A percentile compares a stretch with the other conserved stretches of the same genome.
Evolutionary conservation across 2,797 vertebrate species (phyloP).

Genomic region (Phoebastria nigripes): DNA sequence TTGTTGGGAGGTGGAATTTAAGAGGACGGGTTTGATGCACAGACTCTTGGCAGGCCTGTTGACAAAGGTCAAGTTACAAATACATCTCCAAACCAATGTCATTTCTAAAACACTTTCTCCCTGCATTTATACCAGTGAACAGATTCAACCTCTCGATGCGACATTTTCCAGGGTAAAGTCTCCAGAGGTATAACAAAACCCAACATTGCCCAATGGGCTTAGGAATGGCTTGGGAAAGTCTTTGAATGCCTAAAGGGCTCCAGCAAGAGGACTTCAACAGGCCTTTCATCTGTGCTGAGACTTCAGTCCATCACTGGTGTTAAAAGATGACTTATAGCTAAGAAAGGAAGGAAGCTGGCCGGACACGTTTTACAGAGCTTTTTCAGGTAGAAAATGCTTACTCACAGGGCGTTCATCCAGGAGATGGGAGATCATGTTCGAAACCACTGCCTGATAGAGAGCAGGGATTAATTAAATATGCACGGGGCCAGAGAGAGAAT

Average conservation of each 20-base stretch:
- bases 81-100: background rate
- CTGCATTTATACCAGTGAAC: background rate
- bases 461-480: background rate
- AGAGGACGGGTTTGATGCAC: background rate
- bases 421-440: background rate
- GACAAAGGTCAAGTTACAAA: background rate
- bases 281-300: background rate
- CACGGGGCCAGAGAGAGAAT: background rate
- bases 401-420: background rate
- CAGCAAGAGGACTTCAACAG: background rate
- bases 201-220: background rate
- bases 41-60: background rate
- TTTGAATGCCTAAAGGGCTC: background rate
- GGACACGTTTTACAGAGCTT: background rate
- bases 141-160: background rate
- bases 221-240: background rate
- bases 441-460: background rate
- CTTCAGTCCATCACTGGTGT: background rate
- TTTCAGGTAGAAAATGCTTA: background rate
- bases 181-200: background rate
- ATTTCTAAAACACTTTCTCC: background rate
- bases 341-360: background rate
- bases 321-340: background rate
- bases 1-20: background rate
- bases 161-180: background rate